phyloP scores from a whole-genome alignment of 1,140 invertebrate genomes.

The Drosophila takahashii region DNA sequence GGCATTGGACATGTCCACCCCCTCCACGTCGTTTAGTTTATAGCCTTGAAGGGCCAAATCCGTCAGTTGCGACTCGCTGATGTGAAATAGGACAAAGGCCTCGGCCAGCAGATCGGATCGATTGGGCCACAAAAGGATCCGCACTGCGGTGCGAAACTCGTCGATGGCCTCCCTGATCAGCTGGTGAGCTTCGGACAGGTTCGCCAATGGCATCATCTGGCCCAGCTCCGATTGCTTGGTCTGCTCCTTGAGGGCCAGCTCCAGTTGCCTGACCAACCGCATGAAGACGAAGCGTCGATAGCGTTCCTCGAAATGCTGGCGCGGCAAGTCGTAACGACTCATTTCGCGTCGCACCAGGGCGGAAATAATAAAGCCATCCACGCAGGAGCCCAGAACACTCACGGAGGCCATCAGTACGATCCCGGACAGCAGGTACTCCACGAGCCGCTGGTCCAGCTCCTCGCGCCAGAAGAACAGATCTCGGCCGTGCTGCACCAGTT shows the following conservation, averaged over 20 bases:
- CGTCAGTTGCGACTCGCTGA: slow-evolving; percentile 45
- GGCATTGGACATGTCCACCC: slow-evolving; percentile 32
- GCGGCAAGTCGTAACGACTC: slow-evolving; percentile 31
- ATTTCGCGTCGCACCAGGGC: slow-evolving; percentile 34
- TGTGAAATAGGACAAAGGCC: slow-evolving; percentile 50
- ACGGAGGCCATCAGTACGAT: slow-evolving; percentile 32
- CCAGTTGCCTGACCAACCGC: slow-evolving; percentile 60
- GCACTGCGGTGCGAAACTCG: slow-evolving; percentile 54
- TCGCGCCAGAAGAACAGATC: slow-evolving; percentile 59
- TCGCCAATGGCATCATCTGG: not conserved
- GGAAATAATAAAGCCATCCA: slow-evolving; percentile 38
- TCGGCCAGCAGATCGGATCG: slow-evolving; percentile 48
- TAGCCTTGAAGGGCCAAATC: slow-evolving; percentile 38
- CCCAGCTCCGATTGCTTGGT: slow-evolving; percentile 3
- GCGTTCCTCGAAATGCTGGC: slow-evolving; percentile 41
- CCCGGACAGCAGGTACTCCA: slow-evolving; percentile 38
- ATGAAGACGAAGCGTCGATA: slow-evolving; percentile 63
- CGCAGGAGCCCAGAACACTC: slow-evolving; percentile 40
- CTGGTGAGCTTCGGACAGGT: slow-evolving; percentile 30
- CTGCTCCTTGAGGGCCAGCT: slow-evolving; percentile 48
- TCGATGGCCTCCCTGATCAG: slow-evolving; percentile 54
- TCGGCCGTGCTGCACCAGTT: slow-evolving; percentile 29
- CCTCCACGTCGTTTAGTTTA: slow-evolving; percentile 20
- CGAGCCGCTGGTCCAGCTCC: slow-evolving; percentile 14
- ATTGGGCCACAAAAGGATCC: slow-evolving; percentile 56